Base-by-base conservation (phyloP, 2,797 vertebrate species). In the Leuciscus waleckii region DNA sequence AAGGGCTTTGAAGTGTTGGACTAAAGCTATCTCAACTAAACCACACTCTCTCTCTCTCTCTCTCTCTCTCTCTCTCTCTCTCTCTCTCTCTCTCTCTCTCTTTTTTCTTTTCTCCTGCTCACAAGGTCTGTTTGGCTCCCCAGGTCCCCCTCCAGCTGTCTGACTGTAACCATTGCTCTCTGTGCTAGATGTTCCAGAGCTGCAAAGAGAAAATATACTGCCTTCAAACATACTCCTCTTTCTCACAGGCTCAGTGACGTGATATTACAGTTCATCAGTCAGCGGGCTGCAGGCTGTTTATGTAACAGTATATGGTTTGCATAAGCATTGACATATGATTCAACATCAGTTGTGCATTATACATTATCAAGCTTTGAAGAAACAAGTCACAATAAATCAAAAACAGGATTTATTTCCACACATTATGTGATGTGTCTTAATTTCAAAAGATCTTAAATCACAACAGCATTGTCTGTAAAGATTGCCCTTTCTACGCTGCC, bases 91-190 rank as follows among this genome's bases (percentile, higher is more conserved):
- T 71, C 79, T 77, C 81, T 67, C 51, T 71, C 80, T 23, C 69
- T 82, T 21, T 61, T 37, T 65, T 70, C 54, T 70, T 68, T 82
- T 79, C 58, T 23, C 85, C 63, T 83, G 7, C 54, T 37, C 63
- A 67, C 70, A 87, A 86, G 90, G 90, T 91, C 90, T 91, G 87
- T 89, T 90, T 89, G 90, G 90, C 89, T 90, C 90, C 89, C 90
- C 84, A 84, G 90, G 90, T n/a, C 46, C 74, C 87, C 79, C 75
- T 87, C 74, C 79, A 87, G 87, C 63, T 84, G 79, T 82, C 68
- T 77, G 61, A 46, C 37, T 82, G 51, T 67, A 77, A 43, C 68
- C 63, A 84, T 32, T 65, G 78, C 79, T 77, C 29, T 81, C 67
- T 81, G 69, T 23, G 54, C 54, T 39, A 51, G 67, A 71, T 79